These are phyloP conservation scores for Erpetoichthys calabaricus DNA, from an alignment of 2,797 vertebrate genomes.

Conservation along the genomic window DNA sequence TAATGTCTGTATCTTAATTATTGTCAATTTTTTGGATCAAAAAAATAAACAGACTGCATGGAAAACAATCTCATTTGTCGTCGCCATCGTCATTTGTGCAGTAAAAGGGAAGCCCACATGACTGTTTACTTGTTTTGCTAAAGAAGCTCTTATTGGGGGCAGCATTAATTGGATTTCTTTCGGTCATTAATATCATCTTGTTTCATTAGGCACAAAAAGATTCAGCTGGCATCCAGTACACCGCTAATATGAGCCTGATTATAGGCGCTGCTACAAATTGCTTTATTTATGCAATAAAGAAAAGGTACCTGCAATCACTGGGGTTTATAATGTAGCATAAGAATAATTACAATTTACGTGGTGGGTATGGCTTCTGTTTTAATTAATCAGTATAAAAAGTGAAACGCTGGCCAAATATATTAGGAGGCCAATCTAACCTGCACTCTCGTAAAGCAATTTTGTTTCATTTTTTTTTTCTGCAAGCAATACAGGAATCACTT, in stretches of 20 bases:
- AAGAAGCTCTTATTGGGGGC: not conserved
- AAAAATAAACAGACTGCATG: too few relatives aligned
- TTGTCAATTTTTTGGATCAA: slow-evolving; percentile 7
- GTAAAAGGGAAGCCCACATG: slow-evolving; percentile 30
- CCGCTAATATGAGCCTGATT: slow-evolving; percentile 8
- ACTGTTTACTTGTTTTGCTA: slow-evolving; percentile 10
- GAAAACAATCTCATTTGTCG: slow-evolving; percentile 21
- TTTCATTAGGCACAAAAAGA: slow-evolving; percentile 9
- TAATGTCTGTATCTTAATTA: not conserved
- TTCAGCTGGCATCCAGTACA: not conserved
- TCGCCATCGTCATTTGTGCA: slow-evolving; percentile 23
- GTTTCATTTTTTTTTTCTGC: not conserved
- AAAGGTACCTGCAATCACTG: slow-evolving; percentile 17
- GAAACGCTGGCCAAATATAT: not conserved
- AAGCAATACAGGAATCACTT: too few relatives aligned
- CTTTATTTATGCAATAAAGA: slow-evolving; percentile 19
- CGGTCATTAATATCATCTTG: slow-evolving; percentile 8
- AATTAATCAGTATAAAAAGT: slow-evolving; percentile 15
- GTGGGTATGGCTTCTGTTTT: slow-evolving; percentile 16
- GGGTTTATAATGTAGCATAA: slow-evolving; percentile 23
- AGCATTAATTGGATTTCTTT: slow-evolving; percentile 11
- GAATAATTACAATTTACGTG: slow-evolving; percentile 19
- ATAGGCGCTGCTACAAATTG: slow-evolving; percentile 10
- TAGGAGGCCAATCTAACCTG: not conserved
- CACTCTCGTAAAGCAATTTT: slow-evolving; percentile 16